These are phyloP conservation scores for Xylota segnis DNA, from an alignment of 2,888 invertebrate genomes.

Conservation along the genomic window DNA sequence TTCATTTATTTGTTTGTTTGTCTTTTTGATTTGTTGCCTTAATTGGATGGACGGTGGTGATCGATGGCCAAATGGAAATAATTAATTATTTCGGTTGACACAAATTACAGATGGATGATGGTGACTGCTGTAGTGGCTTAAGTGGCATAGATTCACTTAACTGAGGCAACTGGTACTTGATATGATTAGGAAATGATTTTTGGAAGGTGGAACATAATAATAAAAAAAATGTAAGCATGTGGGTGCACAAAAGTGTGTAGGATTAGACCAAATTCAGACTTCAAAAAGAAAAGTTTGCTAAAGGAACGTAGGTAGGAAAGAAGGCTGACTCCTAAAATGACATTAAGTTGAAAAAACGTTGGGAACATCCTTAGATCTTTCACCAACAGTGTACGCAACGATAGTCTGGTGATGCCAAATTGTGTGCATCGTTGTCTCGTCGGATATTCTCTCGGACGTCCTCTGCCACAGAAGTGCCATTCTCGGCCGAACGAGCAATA, in stretches of 20 bases:
- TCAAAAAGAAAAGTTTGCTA: no score
- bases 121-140: background rate
- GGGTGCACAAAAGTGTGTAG: background rate
- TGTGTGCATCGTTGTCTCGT: no score
- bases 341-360: no score
- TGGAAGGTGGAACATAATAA: background rate
- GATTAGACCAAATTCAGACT: background rate
- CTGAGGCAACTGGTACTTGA: conserved; percentile 26
- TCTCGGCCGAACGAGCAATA: no score
- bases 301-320: no score
- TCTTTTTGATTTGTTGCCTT: conserved; percentile 64
- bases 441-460: no score
- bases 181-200: background rate
- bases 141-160: background rate
- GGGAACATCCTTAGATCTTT: no score
- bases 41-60: conserved; percentile 56
- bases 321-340: no score
- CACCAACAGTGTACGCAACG: no score
- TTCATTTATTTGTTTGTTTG: conserved; percentile 50
- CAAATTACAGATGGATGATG: conserved; percentile 33
- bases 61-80: conserved; percentile 49
- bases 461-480: no score
- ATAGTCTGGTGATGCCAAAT: no score
- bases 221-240: no score
- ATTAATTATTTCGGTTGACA: conserved; percentile 60